phyloP scores from a whole-genome alignment of 2,888 invertebrate species.

The Rapana venosa region DNA sequence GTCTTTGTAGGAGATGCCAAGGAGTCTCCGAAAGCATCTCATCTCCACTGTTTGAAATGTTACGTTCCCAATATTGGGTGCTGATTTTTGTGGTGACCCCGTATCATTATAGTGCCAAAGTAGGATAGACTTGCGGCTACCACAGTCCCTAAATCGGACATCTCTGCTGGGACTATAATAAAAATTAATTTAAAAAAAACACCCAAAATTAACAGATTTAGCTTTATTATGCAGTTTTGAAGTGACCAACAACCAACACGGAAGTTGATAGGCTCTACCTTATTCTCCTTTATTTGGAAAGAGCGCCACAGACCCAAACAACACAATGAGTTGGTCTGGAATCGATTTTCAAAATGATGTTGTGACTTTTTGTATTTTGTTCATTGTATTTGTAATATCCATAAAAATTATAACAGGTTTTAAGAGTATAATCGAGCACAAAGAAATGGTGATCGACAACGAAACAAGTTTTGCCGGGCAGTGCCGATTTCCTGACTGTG shows the following conservation, averaged over 20 bases:
- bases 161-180: not conserved
- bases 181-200: not conserved
- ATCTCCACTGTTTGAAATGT: no score
- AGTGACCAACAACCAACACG: not conserved
- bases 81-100: no score
- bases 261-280: not conserved
- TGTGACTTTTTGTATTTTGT: slow-evolving; percentile 2
- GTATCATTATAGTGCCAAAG: not conserved
- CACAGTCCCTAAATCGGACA: not conserved
- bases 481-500: slow-evolving; percentile 52
- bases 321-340: slow-evolving; percentile 30
- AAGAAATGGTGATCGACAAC: not conserved
- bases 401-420: slow-evolving; percentile 33
- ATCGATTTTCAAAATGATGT: slow-evolving; percentile 3
- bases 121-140: not conserved
- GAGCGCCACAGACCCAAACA: not conserved
- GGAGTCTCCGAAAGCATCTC: no score
- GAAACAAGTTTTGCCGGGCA: not conserved
- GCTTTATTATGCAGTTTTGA: not conserved
- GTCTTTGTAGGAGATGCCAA: no score
- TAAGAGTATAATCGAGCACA: not conserved
- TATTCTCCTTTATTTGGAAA: not conserved
- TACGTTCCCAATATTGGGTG: no score
- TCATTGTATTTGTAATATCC: slow-evolving; percentile 29
- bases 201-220: not conserved